Percentiles rank a stretch among this genome's conserved stretches.
phyloP scores from a whole-genome alignment of 1,140 invertebrate genomes.

The Pomacea maculata region DNA sequence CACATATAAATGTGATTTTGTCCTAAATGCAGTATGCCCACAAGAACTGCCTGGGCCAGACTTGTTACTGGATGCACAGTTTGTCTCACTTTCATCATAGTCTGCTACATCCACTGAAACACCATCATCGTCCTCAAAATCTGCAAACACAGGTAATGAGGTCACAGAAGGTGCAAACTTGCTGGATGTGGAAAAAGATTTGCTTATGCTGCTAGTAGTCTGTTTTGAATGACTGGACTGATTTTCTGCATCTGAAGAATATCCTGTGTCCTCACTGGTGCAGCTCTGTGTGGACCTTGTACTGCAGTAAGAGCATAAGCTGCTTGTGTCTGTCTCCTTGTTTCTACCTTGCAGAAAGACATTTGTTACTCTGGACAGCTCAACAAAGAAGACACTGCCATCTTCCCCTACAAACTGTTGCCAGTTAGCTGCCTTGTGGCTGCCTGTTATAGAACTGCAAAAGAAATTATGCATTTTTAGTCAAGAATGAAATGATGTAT shows the following conservation, averaged over 20 bases:
- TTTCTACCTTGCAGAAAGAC: neutral
- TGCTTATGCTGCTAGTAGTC: neutral
- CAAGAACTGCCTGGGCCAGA: neutral
- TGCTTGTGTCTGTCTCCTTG: conserved; percentile 14
- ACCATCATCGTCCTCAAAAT: neutral
- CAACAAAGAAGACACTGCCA: conserved; percentile 45
- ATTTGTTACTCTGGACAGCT: conserved; percentile 26
- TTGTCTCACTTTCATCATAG: neutral
- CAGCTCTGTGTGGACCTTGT: conserved; percentile 20
- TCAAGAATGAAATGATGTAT: neutral
- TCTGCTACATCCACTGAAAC: neutral
- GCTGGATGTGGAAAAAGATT: neutral
- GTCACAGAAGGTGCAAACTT: neutral
- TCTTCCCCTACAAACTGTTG: conserved; percentile 35
- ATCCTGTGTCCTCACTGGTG: conserved; percentile 38
- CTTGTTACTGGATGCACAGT: no score
- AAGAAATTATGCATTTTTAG: neutral
- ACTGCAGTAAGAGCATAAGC: conserved; percentile 21
- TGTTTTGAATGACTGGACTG: conserved; percentile 17
- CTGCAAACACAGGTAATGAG: neutral
- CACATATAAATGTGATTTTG: neutral
- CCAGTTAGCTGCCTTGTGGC: conserved; percentile 28
- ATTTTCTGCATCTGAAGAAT: conserved; percentile 28
- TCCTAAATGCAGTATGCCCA: neutral
- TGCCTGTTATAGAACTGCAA: conserved; percentile 13